Base-by-base conservation (phyloP, 2,888 invertebrate species). In the Agapostemon virescens region DNA sequence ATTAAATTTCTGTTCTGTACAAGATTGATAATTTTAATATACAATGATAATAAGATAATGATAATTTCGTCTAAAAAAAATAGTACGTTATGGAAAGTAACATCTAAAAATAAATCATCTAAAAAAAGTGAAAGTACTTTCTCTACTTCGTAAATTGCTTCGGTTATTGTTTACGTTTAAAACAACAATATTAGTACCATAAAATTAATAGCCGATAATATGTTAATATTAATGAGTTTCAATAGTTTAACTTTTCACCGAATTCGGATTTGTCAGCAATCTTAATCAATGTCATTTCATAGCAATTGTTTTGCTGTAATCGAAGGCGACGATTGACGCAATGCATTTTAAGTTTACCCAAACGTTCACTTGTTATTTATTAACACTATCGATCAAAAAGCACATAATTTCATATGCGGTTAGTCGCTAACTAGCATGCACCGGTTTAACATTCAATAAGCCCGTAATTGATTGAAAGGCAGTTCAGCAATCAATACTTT, bases 401-500 rank as follows among this genome's bases (percentile, higher is more conserved):
- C 58, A 13, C 30, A 15, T 13, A 66, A 70, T 73, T 81, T 63
- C 61, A 45, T 45, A 30, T 61, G 66, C 49, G n/a, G 26, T 64
- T 30, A 67, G n/a, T 69, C n/a, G 45, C 15, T 26, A 67, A 77
- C 73, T 68, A 40, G 42, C 42, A 4, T 11, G 45, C 23, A 42
- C 38, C 49, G 42, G 33, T 77, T 70, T 67, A 63, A 63, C 52
- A 63, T 73, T 70, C 73, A 70, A 77, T 71, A 26, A 61, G 33
- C 63, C 11, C 33, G 33, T 71, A 70, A 82, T 68, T 69, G 67
- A 68, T 73, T 26, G 40, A 76, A 61, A 36, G 72, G 15, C 38
- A 69, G 76, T 45, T 33, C 20, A 69, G 33, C 33, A 67, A 49
- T 71, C 68, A 38, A 75, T 81, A 81, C 75, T 81, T 71, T 64